phyloP scores from a whole-genome alignment of 2,888 invertebrate species.

The Lochmaea capreae region DNA sequence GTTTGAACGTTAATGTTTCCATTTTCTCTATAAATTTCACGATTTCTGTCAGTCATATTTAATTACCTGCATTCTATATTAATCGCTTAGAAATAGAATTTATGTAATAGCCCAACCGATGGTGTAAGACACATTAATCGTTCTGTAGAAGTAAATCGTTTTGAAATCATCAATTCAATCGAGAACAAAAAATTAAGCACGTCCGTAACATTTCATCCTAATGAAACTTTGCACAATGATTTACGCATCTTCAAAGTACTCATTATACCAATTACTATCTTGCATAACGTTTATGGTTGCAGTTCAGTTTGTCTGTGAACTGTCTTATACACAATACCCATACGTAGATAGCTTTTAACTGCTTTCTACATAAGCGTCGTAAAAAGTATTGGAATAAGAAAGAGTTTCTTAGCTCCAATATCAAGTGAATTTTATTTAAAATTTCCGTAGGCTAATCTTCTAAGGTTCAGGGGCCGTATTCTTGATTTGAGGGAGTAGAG shows the following conservation, averaged over 20 bases:
- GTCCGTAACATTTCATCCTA: constrained; percentile 6
- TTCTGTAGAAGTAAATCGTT: constrained; percentile 1
- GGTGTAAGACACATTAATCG: constrained; percentile 9
- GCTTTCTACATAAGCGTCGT: neutral
- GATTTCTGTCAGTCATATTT: neutral
- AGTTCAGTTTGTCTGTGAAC: neutral
- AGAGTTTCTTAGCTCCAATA: neutral
- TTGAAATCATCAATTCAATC: constrained; percentile 5
- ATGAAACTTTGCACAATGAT: constrained; percentile 3
- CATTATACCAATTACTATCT: constrained; percentile 4
- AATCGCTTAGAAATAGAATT: neutral
- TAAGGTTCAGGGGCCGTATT: no score
- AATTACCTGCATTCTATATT: constrained; percentile 1
- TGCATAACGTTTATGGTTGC: neutral
- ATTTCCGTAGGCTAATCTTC: neutral
- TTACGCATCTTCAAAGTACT: constrained; percentile 6
- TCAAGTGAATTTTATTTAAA: neutral
- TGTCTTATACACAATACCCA: constrained; percentile 6
- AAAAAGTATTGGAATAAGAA: neutral
- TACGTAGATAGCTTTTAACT: neutral
- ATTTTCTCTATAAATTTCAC: neutral
- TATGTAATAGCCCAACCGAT: neutral
- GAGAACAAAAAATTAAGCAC: constrained; percentile 1
- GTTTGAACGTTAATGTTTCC: neutral
- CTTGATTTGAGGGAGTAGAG: no score